phyloP scores from a whole-genome alignment of 2,113 vertebrate species.

The Alosa alosa region DNA sequence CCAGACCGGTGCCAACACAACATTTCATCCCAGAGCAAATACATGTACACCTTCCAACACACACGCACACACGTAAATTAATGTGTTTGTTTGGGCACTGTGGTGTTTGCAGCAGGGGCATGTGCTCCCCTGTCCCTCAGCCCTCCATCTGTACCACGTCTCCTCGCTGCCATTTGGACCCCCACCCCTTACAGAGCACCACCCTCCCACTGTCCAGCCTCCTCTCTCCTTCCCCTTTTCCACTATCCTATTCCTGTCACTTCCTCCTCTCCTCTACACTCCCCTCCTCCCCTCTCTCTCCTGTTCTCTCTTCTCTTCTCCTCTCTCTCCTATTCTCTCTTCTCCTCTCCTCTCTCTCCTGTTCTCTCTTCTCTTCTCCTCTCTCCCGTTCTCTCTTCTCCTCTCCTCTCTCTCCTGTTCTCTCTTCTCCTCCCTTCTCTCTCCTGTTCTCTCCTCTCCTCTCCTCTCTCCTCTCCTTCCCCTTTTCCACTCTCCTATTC shows the following conservation, averaged over 20 bases:
- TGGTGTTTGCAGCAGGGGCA: too few relatives aligned
- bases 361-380: not conserved
- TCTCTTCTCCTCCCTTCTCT: not conserved
- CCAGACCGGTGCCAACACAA: too few relatives aligned
- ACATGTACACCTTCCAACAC: too few relatives aligned
- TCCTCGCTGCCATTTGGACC: conserved; percentile 40
- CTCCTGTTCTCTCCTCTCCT: not conserved
- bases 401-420: not conserved
- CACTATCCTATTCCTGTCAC: not conserved
- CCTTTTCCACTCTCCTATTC: not conserved
- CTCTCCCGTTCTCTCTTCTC: not conserved
- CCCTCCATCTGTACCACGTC: not conserved
- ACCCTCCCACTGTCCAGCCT: conserved; percentile 17
- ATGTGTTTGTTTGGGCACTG: too few relatives aligned
- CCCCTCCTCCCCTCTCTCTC: not conserved
- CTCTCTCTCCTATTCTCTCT: not conserved
- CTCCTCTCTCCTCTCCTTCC: not conserved
- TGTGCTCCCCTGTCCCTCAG: too few relatives aligned
- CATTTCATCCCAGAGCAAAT: too few relatives aligned
- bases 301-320: not conserved
- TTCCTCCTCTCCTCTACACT: not conserved
- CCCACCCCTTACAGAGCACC: not conserved
- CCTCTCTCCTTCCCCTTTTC: not conserved
- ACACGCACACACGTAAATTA: too few relatives aligned
- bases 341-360: not conserved